Conservation (phyloP, 2,888 invertebrate species). For the Nezara viridula region DNA sequence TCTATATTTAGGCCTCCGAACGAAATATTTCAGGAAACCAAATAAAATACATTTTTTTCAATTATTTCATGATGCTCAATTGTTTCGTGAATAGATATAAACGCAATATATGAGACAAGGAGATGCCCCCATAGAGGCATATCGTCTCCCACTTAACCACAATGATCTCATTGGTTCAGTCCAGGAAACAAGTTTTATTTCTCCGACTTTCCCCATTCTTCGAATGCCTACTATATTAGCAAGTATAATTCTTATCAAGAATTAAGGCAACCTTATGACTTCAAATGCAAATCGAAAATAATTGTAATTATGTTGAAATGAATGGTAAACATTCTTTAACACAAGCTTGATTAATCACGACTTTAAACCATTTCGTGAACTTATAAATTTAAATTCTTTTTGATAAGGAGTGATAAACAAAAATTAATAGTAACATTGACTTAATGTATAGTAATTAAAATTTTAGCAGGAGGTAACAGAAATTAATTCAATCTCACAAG, state of each 20-base stretch:
- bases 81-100: neutral
- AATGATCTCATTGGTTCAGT: neutral
- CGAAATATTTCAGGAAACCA: neutral
- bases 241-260: too few relatives aligned
- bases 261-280: too few relatives aligned
- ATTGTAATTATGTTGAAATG: too few relatives aligned
- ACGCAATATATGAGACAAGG: neutral
- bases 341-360: too few relatives aligned
- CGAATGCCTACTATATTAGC: neutral
- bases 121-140: neutral
- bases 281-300: too few relatives aligned
- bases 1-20: neutral
- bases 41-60: neutral
- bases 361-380: too few relatives aligned
- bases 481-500: neutral
- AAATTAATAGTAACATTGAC: neutral
- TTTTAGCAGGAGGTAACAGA: neutral
- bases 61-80: neutral
- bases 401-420: neutral
- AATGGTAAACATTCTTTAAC: too few relatives aligned
- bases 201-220: neutral
- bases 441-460: neutral
- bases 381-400: too few relatives aligned
- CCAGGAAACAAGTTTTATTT: neutral
- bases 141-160: constrained; percentile 3